Conservation (phyloP, 1,140 invertebrate species). For the Sycophila sp. region DNA sequence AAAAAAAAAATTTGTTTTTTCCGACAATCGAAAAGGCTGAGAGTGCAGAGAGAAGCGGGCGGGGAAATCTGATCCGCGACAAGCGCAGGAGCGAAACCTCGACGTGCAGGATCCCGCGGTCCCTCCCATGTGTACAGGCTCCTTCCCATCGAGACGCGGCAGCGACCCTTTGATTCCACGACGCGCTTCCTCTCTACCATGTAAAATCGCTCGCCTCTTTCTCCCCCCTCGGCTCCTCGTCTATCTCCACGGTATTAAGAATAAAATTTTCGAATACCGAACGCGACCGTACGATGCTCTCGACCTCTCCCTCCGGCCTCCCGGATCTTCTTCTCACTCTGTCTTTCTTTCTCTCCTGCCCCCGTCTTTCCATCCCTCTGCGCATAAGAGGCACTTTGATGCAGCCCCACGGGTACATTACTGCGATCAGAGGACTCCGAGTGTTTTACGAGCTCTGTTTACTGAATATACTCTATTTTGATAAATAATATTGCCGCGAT, state of each 20-base stretch:
- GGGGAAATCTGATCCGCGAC: not conserved
- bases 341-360: constrained; percentile 45
- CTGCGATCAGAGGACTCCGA: constrained; percentile 54
- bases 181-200: not conserved
- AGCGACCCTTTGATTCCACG: constrained; percentile 16
- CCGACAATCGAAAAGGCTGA: not conserved
- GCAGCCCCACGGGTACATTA: constrained; percentile 64
- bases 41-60: not conserved
- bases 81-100: not conserved
- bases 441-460: constrained; percentile 16
- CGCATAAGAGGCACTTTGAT: constrained; percentile 56
- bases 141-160: not conserved
- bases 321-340: too few relatives aligned
- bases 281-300: too few relatives aligned
- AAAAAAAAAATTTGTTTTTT: not conserved
- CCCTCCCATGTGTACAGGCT: constrained; percentile 1
- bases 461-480: not conserved
- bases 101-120: not conserved
- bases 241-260: constrained; percentile 44
- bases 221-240: not conserved
- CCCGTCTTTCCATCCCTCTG: not conserved
- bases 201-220: not conserved
- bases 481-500: constrained; percentile 25
- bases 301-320: too few relatives aligned
- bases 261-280: constrained; percentile 55